These are phyloP conservation scores for Clytia hemisphaerica DNA, from an alignment of 30 jellyfish, hydroid and myxozoan species.

Conservation along the genomic window DNA sequence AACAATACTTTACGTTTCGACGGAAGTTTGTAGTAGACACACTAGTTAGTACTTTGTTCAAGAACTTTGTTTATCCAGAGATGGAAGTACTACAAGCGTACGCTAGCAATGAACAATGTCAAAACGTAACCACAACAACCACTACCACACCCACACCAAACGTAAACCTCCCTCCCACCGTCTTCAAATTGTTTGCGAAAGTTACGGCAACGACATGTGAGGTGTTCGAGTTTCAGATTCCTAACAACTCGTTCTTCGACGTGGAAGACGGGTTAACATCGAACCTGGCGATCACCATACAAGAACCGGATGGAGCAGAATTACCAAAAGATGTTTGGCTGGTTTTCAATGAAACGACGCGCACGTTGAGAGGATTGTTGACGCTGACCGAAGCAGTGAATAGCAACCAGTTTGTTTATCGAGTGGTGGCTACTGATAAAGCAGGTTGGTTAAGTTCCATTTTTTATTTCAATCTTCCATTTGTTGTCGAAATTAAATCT, in stretches of 20 bases:
- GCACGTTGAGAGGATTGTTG: slow-evolving; percentile 7
- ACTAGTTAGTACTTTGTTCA: no score
- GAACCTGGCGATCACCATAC: slow-evolving; percentile 19
- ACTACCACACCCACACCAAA: background rate
- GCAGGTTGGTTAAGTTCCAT: no score
- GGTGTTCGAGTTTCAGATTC: slow-evolving; percentile 24
- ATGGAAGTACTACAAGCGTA: no score
- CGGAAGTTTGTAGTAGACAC: no score
- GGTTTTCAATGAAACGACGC: slow-evolving; percentile 18
- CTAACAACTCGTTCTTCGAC: slow-evolving; percentile 63
- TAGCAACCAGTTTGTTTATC: background rate
- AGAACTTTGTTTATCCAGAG: no score
- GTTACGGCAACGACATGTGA: slow-evolving; percentile 42
- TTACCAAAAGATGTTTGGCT: background rate
- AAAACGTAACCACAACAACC: background rate
- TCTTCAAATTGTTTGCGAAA: slow-evolving; percentile 17
- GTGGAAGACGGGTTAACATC: slow-evolving; percentile 71
- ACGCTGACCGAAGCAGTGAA: background rate
- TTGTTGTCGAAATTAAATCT: no score
- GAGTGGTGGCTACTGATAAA: slow-evolving; percentile 17
- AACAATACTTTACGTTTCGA: no score
- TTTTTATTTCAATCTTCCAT: no score
- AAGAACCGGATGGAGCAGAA: background rate
- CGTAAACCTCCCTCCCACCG: slow-evolving; percentile 15
- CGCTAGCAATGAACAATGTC: no score